These are phyloP conservation scores for Camponotus floridanus DNA, from an alignment of 1,140 invertebrate genomes.

Conservation along the genomic window DNA sequence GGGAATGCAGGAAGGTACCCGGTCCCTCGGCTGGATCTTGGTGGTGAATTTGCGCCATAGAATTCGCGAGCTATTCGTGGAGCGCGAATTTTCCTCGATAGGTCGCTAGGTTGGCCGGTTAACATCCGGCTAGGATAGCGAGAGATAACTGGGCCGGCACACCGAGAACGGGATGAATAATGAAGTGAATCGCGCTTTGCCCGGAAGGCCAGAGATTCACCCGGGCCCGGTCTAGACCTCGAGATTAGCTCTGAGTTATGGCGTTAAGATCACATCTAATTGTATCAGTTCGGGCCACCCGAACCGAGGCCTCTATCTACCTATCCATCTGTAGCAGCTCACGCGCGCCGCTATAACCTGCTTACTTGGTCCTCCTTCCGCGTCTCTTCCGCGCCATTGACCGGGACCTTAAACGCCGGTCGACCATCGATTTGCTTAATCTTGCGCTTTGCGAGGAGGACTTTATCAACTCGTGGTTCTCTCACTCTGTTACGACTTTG, in stretches of 20 bases:
- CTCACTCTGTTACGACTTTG: constrained; percentile 66
- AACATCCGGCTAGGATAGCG: constrained; percentile 79
- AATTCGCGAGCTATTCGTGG: constrained; percentile 77
- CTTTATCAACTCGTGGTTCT: constrained; percentile 69
- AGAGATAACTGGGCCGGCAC: constrained; percentile 78
- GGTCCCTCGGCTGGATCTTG: constrained; percentile 59
- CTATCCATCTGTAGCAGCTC: constrained; percentile 81
- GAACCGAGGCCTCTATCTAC: constrained; percentile 77
- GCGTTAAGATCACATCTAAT: constrained; percentile 86
- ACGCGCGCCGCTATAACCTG: constrained; percentile 79
- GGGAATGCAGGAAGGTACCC: constrained; percentile 56
- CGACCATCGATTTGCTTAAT: constrained; percentile 78
- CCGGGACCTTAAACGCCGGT: constrained; percentile 78
- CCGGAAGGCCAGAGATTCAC: constrained; percentile 80
- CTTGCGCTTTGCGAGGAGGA: constrained; percentile 74
- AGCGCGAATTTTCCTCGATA: constrained; percentile 72
- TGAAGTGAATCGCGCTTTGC: constrained; percentile 84
- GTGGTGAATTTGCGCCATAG: constrained; percentile 71
- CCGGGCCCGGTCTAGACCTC: constrained; percentile 75
- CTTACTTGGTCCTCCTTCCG: constrained; percentile 79
- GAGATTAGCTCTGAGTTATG: constrained; percentile 86
- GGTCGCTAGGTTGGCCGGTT: constrained; percentile 78
- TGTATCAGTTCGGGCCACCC: constrained; percentile 84
- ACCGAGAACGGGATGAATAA: constrained; percentile 84
- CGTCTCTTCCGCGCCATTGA: constrained; percentile 85